Percentiles rank a stretch among this genome's conserved stretches.
Conservation (phyloP, 2,797 vertebrate genomes). For the Microctenopoma stevenorrisi region DNA sequence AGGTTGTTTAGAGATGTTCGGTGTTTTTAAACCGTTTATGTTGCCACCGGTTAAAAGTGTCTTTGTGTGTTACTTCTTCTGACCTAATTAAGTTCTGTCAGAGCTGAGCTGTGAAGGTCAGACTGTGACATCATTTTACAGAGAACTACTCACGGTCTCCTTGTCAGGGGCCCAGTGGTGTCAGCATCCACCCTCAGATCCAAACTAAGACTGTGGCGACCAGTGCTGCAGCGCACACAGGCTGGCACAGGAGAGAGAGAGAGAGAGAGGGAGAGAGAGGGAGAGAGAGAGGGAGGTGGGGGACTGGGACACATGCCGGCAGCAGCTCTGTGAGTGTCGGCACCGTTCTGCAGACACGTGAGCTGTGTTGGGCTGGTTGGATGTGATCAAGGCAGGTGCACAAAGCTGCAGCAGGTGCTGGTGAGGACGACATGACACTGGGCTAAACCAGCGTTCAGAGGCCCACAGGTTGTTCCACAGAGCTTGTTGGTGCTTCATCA, state of each 20-base stretch:
- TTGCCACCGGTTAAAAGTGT: too few relatives aligned
- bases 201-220: constrained; percentile 63
- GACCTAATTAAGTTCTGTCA: background rate
- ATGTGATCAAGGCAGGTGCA: background rate
- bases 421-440: too few relatives aligned
- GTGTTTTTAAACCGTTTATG: too few relatives aligned
- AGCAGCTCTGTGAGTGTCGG: constrained; percentile 35
- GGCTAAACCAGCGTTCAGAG: too few relatives aligned
- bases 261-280: too few relatives aligned
- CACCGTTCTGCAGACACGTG: background rate
- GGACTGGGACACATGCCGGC: constrained; percentile 22
- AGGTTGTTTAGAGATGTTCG: too few relatives aligned
- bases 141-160: constrained; percentile 43
- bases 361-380: too few relatives aligned
- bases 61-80: too few relatives aligned
- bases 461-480: too few relatives aligned
- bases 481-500: too few relatives aligned
- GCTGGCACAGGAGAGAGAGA: constrained; percentile 21
- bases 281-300: constrained; percentile 2
- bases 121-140: constrained; percentile 11
- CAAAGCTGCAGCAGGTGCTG: background rate
- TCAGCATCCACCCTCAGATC: constrained; percentile 64
- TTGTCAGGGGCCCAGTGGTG: constrained; percentile 35
- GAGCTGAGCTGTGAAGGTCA: background rate
- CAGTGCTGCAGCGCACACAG: constrained; percentile 37